Percentiles rank a stretch among this genome's conserved stretches.
These are phyloP conservation scores for Dicentrarchus labrax DNA, from an alignment of 2,113 vertebrate genomes.

Conservation along the genomic window DNA sequence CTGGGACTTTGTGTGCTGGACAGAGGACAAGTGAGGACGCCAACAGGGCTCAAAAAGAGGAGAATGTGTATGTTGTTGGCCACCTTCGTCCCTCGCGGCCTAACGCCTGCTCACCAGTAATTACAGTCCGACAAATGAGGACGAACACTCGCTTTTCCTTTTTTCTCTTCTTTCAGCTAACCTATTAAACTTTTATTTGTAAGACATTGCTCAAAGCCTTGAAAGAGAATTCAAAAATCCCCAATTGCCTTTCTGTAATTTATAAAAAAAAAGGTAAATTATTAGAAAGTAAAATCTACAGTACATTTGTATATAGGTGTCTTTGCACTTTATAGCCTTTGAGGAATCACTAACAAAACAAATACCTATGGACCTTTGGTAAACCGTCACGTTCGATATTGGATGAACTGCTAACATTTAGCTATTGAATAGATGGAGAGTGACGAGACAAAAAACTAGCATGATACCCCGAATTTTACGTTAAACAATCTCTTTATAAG, in stretches of 20 bases:
- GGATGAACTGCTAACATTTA: neutral
- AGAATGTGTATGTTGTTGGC: slow-evolving; percentile 49
- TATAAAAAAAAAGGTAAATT: slow-evolving; percentile 76
- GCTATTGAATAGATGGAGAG: neutral
- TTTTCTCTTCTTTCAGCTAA: slow-evolving; percentile 69
- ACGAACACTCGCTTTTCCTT: slow-evolving; percentile 38
- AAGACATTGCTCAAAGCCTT: slow-evolving; percentile 83
- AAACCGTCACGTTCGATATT: neutral
- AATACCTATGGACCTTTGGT: neutral
- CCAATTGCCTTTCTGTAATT: slow-evolving; percentile 76
- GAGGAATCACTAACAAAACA: slow-evolving; percentile 4
- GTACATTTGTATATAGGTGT: slow-evolving; percentile 78
- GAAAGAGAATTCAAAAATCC: slow-evolving; percentile 84
- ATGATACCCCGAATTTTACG: neutral
- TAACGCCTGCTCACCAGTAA: slow-evolving; percentile 73
- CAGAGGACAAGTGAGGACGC: slow-evolving; percentile 67
- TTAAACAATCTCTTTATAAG: neutral
- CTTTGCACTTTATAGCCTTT: slow-evolving; percentile 22
- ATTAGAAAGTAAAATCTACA: slow-evolving; percentile 82
- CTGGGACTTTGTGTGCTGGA: slow-evolving; percentile 62
- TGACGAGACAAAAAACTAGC: neutral
- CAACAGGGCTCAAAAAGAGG: slow-evolving; percentile 41
- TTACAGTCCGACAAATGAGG: slow-evolving; percentile 82
- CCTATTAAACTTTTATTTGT: slow-evolving; percentile 85
- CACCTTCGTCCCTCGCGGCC: slow-evolving; percentile 62